Evolutionary conservation across 2,888 invertebrate genomes (phyloP).

Genomic region (Amitus sp.): DNA sequence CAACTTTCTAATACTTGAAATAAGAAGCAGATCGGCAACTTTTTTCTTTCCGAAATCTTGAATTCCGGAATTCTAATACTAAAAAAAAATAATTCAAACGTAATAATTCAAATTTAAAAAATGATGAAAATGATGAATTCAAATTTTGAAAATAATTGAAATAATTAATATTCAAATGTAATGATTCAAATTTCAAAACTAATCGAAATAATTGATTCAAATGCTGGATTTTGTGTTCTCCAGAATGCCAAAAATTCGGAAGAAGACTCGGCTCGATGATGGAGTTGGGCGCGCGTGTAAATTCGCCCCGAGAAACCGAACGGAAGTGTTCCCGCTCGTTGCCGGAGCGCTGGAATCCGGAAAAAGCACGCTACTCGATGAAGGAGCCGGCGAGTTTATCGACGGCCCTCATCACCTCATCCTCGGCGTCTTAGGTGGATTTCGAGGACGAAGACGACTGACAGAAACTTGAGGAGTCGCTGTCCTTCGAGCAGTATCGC

Average conservation of each 20-base stretch:
- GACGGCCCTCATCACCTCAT: conserved; percentile 74
- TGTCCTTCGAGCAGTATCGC: conserved; percentile 47
- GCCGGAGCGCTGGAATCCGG: conserved; percentile 57
- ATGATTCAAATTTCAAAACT: no score
- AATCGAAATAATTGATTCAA: no score
- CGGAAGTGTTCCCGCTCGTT: conserved; percentile 54
- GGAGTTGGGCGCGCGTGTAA: conserved; percentile 73
- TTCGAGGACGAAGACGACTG: conserved; percentile 62
- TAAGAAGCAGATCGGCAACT: no score
- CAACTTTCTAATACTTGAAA: no score
- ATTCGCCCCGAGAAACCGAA: conserved; percentile 57
- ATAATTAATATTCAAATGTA: no score
- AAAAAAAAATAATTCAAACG: no score
- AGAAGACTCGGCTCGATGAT: conserved; percentile 84
- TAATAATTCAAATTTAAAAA: no score
- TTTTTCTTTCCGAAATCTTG: no score
- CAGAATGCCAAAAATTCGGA: conserved; percentile 58
- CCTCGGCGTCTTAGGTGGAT: conserved; percentile 68
- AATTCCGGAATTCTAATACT: no score
- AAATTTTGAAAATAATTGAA: no score
- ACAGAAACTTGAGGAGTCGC: conserved; percentile 51
- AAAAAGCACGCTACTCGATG: conserved; percentile 63
- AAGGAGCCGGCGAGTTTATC: conserved; percentile 69
- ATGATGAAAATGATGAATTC: no score
- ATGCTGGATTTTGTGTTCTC: no score